These are phyloP conservation scores for Calypte anna DNA, from an alignment of 2,113 vertebrate genomes.

Conservation along the genomic window DNA sequence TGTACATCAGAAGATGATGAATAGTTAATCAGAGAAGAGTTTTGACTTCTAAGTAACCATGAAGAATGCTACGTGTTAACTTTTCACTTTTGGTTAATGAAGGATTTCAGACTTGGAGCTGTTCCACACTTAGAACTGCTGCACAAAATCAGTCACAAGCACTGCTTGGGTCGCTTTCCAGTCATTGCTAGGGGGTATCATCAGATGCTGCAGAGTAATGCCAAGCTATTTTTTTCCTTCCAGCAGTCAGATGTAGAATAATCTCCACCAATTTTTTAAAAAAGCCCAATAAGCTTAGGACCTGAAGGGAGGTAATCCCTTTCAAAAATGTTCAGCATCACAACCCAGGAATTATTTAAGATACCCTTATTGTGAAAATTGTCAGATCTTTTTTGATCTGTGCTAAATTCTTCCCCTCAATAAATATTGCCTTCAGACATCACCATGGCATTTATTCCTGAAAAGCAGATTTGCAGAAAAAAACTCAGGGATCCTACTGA, in stretches of 20 bases:
- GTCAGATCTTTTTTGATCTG: not conserved
- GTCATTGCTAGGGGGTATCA: not conserved
- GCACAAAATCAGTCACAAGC: not conserved
- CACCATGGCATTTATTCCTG: not conserved
- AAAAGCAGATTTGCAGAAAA: not conserved
- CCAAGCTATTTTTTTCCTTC: not conserved
- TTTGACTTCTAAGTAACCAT: not conserved
- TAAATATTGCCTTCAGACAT: not conserved
- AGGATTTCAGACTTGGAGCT: not conserved
- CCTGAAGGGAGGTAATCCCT: not conserved
- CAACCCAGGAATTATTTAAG: not conserved
- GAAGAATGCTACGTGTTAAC: not conserved
- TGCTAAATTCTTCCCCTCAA: not conserved
- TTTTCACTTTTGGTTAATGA: not conserved
- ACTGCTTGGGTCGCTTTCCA: not conserved
- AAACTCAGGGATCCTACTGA: not conserved
- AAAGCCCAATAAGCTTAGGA: not conserved
- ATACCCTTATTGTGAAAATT: not conserved
- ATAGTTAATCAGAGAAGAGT: not conserved
- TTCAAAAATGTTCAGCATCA: not conserved
- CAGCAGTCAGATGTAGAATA: not conserved
- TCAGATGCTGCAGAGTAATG: not conserved
- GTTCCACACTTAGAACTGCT: not conserved
- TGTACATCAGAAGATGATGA: not conserved
- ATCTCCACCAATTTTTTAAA: not conserved